Conservation (phyloP, 1,140 invertebrate genomes). For the Cylas formicarius region DNA sequence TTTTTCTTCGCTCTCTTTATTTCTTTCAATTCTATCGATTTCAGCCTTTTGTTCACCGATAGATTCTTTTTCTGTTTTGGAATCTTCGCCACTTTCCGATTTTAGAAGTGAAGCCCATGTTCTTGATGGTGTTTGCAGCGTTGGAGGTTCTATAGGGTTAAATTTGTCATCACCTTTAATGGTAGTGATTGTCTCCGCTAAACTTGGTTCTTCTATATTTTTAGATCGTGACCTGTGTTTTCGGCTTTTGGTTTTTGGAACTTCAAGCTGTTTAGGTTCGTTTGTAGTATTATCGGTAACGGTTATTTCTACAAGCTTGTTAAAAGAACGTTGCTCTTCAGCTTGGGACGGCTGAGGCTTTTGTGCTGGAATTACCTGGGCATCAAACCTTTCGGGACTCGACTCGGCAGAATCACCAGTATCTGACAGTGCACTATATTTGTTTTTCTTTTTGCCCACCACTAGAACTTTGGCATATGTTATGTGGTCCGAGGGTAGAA, state of each 20-base stretch:
- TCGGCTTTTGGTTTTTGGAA: no score
- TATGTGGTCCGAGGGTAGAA: background rate
- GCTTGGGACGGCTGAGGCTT: no score
- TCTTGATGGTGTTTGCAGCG: slow-evolving; percentile 13
- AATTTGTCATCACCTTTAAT: slow-evolving; percentile 13
- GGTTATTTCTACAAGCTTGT: no score
- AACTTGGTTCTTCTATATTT: no score
- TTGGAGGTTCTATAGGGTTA: no score
- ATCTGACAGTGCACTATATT: no score
- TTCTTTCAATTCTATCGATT: slow-evolving; percentile 14
- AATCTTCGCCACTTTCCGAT: slow-evolving; percentile 1
- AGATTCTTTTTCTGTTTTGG: slow-evolving; percentile 20
- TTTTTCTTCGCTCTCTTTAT: slow-evolving; percentile 27
- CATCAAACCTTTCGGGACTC: background rate
- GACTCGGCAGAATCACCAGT: no score
- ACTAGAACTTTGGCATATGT: slow-evolving; percentile 2
- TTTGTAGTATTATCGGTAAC: no score
- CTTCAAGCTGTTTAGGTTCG: no score
- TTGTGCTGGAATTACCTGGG: background rate
- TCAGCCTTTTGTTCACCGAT: slow-evolving; percentile 10
- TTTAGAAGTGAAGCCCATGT: slow-evolving; percentile 24
- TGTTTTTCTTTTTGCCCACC: background rate
- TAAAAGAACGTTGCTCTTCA: no score
- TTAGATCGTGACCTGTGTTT: no score
- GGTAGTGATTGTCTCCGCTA: no score